Percentiles rank a stretch among this genome's conserved stretches.
phyloP scores from a whole-genome alignment of 2,113 vertebrate genomes.

The Microcebus murinus region DNA sequence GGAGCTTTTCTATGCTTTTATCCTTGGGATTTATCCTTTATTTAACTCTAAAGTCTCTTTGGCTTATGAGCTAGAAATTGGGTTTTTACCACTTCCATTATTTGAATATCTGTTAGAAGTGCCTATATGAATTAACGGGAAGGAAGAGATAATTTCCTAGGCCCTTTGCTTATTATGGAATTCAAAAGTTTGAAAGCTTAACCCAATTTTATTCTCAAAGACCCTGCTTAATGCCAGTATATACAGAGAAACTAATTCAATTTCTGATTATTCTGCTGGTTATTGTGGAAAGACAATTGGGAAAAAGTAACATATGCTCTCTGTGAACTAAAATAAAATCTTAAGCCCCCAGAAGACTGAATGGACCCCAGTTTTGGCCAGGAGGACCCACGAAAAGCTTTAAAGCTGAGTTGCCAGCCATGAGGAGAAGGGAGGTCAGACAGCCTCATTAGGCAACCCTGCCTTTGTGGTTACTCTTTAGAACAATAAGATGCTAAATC shows the following conservation, averaged over 20 bases:
- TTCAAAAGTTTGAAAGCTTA: constrained; percentile 38
- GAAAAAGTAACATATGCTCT: neutral
- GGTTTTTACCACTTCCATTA: neutral
- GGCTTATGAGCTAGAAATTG: constrained; percentile 6
- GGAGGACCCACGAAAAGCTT: too few relatives aligned
- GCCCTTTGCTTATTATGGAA: neutral
- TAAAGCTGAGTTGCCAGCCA: too few relatives aligned
- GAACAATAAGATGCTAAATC: too few relatives aligned
- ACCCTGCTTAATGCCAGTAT: neutral
- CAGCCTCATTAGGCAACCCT: too few relatives aligned
- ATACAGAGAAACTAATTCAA: neutral
- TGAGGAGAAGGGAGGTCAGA: too few relatives aligned
- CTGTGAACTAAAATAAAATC: too few relatives aligned
- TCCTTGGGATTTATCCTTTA: constrained; percentile 17
- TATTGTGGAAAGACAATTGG: neutral
- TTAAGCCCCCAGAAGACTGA: too few relatives aligned
- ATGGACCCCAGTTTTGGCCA: too few relatives aligned
- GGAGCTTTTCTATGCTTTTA: constrained; percentile 43
- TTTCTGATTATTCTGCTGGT: neutral
- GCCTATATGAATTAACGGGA: neutral
- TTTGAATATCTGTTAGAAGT: constrained; percentile 49
- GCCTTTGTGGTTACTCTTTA: too few relatives aligned
- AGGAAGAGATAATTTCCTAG: constrained; percentile 3
- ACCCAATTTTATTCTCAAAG: constrained; percentile 19
- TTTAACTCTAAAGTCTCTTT: constrained; percentile 43